These are phyloP conservation scores for Lasioglossum zephyrum DNA, from an alignment of 2,888 invertebrate species.

Conservation along the genomic window DNA sequence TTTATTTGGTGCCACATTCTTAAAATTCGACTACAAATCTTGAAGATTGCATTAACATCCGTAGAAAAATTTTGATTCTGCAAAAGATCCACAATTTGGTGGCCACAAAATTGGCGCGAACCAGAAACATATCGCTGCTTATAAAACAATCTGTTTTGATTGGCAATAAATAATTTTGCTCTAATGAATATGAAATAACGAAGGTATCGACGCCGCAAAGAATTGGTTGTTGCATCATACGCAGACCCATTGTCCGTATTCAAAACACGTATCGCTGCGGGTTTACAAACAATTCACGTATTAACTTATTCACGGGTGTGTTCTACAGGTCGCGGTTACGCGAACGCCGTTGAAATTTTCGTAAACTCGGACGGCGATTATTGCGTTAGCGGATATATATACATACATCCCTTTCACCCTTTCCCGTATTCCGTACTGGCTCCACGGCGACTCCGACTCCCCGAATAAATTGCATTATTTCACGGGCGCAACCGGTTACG, in stretches of 20 bases:
- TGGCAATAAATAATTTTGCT: background rate
- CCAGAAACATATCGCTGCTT: background rate
- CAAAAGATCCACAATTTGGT: too few relatives aligned
- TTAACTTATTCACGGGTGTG: conserved; percentile 16
- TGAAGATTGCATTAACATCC: too few relatives aligned
- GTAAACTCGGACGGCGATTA: conserved; percentile 22
- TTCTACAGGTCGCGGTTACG: background rate
- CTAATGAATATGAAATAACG: background rate
- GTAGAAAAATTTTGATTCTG: too few relatives aligned
- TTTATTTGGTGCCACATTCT: too few relatives aligned
- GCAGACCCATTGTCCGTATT: background rate
- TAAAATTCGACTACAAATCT: too few relatives aligned
- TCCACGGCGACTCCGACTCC: background rate
- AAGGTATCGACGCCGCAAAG: background rate
- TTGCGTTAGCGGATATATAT: conserved; percentile 19
- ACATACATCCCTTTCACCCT: background rate
- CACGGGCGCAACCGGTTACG: conserved; percentile 11
- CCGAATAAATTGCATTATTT: background rate
- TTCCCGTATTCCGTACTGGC: background rate
- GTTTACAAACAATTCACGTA: conserved; percentile 21
- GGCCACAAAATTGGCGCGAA: too few relatives aligned
- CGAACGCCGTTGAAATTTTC: conserved; percentile 26
- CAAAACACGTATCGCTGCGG: background rate
- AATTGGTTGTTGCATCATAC: background rate
- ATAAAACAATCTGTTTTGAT: background rate